A percentile compares a stretch with the other conserved stretches of the same genome.
These are phyloP conservation scores for Sebastes glaucus DNA, from an alignment of 2,797 vertebrate genomes.

Conservation along the genomic window DNA sequence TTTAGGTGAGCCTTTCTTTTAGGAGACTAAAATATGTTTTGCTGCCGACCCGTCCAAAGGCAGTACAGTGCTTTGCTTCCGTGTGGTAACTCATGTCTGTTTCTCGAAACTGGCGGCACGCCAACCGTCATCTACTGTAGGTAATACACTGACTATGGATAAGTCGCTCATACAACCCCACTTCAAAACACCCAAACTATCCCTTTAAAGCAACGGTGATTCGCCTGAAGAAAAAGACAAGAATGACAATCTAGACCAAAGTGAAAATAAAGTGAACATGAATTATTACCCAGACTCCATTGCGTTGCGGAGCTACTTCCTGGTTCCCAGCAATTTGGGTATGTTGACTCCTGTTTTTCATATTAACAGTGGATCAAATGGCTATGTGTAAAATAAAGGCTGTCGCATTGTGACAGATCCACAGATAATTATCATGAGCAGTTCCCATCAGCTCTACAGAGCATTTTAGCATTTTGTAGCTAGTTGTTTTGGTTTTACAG, in stretches of 20 bases:
- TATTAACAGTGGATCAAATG: neutral
- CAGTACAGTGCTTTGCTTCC: neutral
- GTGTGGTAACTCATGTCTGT: neutral
- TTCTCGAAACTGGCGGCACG: too few relatives aligned
- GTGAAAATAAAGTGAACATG: neutral
- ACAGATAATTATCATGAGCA: neutral
- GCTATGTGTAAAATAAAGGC: neutral
- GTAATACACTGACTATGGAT: too few relatives aligned
- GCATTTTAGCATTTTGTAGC: neutral
- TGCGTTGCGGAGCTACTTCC: neutral
- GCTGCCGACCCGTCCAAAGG: too few relatives aligned
- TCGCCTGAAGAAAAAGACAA: neutral
- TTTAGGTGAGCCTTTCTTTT: neutral
- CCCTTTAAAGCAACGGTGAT: neutral
- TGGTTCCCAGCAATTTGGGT: neutral
- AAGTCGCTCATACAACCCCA: too few relatives aligned
- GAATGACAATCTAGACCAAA: neutral
- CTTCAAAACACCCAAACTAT: too few relatives aligned
- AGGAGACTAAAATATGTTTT: neutral
- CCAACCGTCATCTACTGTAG: accelerated
- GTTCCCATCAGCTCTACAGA: neutral
- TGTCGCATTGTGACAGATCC: neutral
- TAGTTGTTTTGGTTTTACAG: neutral
- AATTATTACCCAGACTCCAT: neutral
- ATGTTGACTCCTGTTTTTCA: neutral